Percentiles rank a stretch among this genome's conserved stretches.
Conservation (phyloP, 92 coral and sea anemone species). For the Phymanthus crucifer region DNA sequence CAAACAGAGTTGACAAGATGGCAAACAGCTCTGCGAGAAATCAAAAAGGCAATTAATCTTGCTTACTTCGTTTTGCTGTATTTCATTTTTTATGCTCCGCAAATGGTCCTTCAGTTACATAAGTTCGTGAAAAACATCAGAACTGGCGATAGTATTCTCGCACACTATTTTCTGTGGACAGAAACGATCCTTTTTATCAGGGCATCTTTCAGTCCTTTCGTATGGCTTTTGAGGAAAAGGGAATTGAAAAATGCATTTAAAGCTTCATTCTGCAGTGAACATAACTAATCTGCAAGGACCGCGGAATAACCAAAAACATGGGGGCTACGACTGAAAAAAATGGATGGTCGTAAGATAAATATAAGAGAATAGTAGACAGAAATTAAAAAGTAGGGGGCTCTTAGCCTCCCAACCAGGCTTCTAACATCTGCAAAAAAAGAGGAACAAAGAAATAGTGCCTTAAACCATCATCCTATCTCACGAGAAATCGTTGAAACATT, state of each 20-base stretch:
- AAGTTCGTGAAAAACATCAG: not conserved
- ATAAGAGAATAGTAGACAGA: too few relatives aligned
- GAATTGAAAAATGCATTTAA: constrained; percentile 10
- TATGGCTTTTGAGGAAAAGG: constrained; percentile 16
- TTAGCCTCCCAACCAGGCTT: too few relatives aligned
- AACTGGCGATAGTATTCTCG: not conserved
- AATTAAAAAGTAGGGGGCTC: too few relatives aligned
- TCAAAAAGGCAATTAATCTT: constrained; percentile 16
- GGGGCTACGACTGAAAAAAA: too few relatives aligned
- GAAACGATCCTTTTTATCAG: constrained; percentile 23
- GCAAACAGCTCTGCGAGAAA: constrained; percentile 3
- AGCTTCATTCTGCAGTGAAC: not conserved
- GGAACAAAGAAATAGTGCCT: too few relatives aligned
- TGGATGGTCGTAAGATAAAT: too few relatives aligned
- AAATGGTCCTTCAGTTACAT: constrained; percentile 17
- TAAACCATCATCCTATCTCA: too few relatives aligned
- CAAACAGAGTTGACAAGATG: constrained; percentile 3
- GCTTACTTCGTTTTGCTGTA: constrained; percentile 13
- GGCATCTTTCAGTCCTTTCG: constrained; percentile 29
- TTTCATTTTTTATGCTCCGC: constrained; percentile 21
- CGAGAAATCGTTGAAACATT: too few relatives aligned
- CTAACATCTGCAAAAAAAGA: too few relatives aligned
- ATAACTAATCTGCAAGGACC: not conserved
- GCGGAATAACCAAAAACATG: too few relatives aligned
- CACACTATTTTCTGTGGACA: not conserved